Evolutionary conservation across 2,113 vertebrate genomes (phyloP).

Genomic region (Callithrix jacchus): DNA sequence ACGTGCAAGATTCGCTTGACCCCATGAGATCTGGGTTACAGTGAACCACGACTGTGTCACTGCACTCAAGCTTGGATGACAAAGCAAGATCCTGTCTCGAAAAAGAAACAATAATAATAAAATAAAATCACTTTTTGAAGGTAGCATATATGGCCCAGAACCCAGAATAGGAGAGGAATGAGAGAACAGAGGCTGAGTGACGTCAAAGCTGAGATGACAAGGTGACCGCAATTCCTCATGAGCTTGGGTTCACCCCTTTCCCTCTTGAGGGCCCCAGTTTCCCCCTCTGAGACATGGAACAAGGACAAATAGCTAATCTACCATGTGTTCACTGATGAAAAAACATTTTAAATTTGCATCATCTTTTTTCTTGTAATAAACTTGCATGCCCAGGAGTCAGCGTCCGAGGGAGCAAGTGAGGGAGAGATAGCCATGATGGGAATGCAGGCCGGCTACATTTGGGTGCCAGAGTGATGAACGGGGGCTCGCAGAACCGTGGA

Average conservation of each 20-base stretch:
- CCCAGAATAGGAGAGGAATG: not conserved
- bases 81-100: too few relatives aligned
- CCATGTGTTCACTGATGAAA: too few relatives aligned
- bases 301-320: not conserved
- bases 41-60: too few relatives aligned
- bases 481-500: not conserved
- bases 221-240: not conserved
- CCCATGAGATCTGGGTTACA: too few relatives aligned
- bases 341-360: not conserved
- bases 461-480: fast-evolving
- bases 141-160: not conserved
- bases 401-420: fast-evolving
- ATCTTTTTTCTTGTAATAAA: not conserved
- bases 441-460: not conserved
- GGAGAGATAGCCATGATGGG: fast-evolving
- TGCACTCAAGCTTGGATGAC: too few relatives aligned
- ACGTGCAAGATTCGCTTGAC: too few relatives aligned
- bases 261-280: not conserved
- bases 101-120: too few relatives aligned
- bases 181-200: fast-evolving
- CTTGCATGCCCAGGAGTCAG: fast-evolving
- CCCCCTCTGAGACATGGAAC: not conserved
- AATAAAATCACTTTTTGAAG: too few relatives aligned
- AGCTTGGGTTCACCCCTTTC: not conserved
- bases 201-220: not conserved